Evolutionary conservation across 2,113 vertebrate species (phyloP), one percentile per base, ranked within the genome.

Genomic region (Puffinus mauretanicus): DNA sequence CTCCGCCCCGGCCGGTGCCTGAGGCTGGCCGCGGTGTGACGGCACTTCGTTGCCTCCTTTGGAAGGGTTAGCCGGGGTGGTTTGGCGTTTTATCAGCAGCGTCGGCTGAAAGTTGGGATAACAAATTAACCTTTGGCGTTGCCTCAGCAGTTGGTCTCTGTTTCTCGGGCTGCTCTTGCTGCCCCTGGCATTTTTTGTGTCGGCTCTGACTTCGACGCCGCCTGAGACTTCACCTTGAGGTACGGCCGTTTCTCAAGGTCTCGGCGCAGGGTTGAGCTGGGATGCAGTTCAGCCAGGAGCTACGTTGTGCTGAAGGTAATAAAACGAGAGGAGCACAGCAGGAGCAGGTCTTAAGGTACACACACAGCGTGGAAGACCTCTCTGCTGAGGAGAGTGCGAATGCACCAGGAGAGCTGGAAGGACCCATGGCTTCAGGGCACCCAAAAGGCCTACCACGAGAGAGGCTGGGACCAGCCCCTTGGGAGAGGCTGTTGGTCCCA

Each of bases 351-450:
- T 36, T 22, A 1, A 36, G 86, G 19, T n/a, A 2, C 2, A 0
- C 38, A 1, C 7, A 1, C 10, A 11, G 46, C 3, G 1, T 2
- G 13, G 29, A 9, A 21, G 60, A 26, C 4, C 29, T 10, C 18
- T 18, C 3, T 13, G 32, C 67, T 19, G n/a, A 25, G 47, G 14
- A 11, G 40, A 46, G 22, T 1, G 22, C 1, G 1, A 13, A 32
- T 9, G 67, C 4, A 3, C 52, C 17, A 4, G 22, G 12, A 26
- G 61, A 9, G 54, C 46, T 44, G 34, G 29, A 9, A 29, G 3
- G 34, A 65, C 65, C 72, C 4, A 9, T 2, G 64, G 26, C 44
- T 70, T 13, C 16, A 47, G n/a, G 52, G n/a, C 57, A 24, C 5
- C 64, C 16, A 2, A 1, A 24, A 21, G 25, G 7, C 49, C 51